Evolutionary conservation across 2,888 invertebrate genomes (phyloP).

Genomic region (Cryptus viduatorius): DNA sequence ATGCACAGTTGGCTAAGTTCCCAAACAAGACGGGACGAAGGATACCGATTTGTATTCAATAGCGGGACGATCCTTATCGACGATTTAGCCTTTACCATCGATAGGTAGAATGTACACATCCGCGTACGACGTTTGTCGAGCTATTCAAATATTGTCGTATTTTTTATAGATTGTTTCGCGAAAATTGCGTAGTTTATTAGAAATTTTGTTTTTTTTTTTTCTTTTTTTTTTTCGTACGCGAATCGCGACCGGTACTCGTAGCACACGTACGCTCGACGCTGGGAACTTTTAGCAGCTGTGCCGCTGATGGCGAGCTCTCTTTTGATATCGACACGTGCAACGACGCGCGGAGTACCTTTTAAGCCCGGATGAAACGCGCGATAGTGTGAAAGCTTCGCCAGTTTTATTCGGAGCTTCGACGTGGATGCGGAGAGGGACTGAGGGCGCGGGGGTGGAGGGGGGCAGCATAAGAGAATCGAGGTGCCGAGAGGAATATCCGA

Average conservation of each 20-base stretch:
- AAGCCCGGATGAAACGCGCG: conserved; percentile 61
- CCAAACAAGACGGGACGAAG: conserved; percentile 28
- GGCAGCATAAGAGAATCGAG: conserved; percentile 29
- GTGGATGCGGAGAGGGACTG: conserved; percentile 5
- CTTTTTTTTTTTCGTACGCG: conserved; percentile 22
- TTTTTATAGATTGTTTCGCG: not conserved
- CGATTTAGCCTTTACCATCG: conserved; percentile 38
- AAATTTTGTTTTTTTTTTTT: conserved; percentile 21
- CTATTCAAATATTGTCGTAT: not conserved
- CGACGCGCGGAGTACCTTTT: conserved; percentile 61
- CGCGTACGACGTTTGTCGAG: too few relatives aligned
- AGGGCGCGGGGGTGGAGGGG: not conserved
- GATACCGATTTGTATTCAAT: conserved; percentile 60
- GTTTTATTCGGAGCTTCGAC: conserved; percentile 61
- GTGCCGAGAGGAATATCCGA: conserved; percentile 51
- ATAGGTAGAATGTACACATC: conserved; percentile 17
- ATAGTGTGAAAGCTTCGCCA: conserved; percentile 65
- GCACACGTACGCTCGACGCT: conserved; percentile 33
- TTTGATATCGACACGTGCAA: conserved; percentile 66
- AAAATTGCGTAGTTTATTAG: not conserved
- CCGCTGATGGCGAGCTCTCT: conserved; percentile 57
- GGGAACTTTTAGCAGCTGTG: conserved; percentile 62
- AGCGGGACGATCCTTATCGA: conserved; percentile 47
- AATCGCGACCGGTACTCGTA: conserved; percentile 36
- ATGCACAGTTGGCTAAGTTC: conserved; percentile 63